Conservation (phyloP, 1,140 invertebrate species). For the Bombus polaris region DNA sequence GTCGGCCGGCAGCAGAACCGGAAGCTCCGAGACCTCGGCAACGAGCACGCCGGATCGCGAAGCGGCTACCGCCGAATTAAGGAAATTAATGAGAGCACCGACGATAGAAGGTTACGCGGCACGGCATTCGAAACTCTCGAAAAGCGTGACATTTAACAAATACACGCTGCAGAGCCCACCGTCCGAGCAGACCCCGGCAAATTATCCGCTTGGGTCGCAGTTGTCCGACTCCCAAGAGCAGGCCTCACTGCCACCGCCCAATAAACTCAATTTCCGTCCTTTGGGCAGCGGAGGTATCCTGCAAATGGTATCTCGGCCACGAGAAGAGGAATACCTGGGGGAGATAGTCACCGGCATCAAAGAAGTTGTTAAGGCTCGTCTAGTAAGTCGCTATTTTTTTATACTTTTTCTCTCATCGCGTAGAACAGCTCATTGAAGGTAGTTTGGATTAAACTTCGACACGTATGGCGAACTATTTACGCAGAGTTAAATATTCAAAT, state of each 20-base stretch:
- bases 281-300: slow-evolving; percentile 74
- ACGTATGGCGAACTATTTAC: background rate
- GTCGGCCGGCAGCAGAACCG: slow-evolving; percentile 85
- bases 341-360: slow-evolving; percentile 89
- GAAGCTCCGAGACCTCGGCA: slow-evolving; percentile 77
- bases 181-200: slow-evolving; percentile 74
- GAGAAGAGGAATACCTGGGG: slow-evolving; percentile 89
- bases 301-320: slow-evolving; percentile 71
- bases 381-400: slow-evolving; percentile 69
- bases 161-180: slow-evolving; percentile 92
- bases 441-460: background rate
- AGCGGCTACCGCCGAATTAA: slow-evolving; percentile 84
- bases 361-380: slow-evolving; percentile 87
- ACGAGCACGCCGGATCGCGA: slow-evolving; percentile 77
- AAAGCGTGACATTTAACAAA: slow-evolving; percentile 94
- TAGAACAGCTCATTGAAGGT: background rate
- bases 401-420: background rate
- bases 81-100: slow-evolving; percentile 88
- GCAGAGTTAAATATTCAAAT: background rate
- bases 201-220: slow-evolving; percentile 64
- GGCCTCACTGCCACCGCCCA: slow-evolving; percentile 77
- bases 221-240: slow-evolving; percentile 70
- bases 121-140: slow-evolving; percentile 92
- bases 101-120: slow-evolving; percentile 94
- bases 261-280: slow-evolving; percentile 81